A percentile compares a stretch with the other conserved stretches of the same genome.
These are phyloP conservation scores for Theristicus caerulescens DNA, from an alignment of 2,113 vertebrate species.

Conservation along the genomic window DNA sequence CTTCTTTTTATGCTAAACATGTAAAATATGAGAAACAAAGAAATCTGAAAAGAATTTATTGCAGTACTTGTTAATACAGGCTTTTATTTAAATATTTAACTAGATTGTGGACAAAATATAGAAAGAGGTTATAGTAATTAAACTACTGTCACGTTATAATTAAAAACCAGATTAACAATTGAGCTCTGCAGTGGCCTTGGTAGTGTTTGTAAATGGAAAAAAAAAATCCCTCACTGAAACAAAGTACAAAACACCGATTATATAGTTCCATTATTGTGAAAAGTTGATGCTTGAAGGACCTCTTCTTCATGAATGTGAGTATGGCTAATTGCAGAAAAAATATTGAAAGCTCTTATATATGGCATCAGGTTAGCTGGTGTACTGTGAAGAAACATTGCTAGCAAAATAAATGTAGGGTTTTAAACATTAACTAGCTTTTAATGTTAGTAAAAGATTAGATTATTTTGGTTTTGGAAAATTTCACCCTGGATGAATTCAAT, in stretches of 20 bases:
- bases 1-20: not conserved
- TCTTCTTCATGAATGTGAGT: not conserved
- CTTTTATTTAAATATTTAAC: slow-evolving; percentile 19
- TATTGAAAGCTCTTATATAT: not conserved
- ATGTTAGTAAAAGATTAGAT: not conserved
- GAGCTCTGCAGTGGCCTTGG: not conserved
- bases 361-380: not conserved
- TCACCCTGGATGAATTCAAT: not conserved
- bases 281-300: not conserved
- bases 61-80: not conserved
- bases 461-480: not conserved
- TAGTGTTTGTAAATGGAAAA: not conserved
- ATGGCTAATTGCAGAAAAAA: not conserved
- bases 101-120: not conserved
- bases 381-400: not conserved
- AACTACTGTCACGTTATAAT: slow-evolving; percentile 4
- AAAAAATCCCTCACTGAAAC: not conserved
- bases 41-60: not conserved
- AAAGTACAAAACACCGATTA: not conserved
- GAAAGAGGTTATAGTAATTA: slow-evolving; percentile 11
- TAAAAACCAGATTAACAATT: not conserved
- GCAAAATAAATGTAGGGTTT: not conserved
- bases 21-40: not conserved
- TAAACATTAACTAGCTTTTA: not conserved
- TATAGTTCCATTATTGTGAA: not conserved